Conservation (phyloP, 2,888 invertebrate species). For the Protonemura montana region DNA sequence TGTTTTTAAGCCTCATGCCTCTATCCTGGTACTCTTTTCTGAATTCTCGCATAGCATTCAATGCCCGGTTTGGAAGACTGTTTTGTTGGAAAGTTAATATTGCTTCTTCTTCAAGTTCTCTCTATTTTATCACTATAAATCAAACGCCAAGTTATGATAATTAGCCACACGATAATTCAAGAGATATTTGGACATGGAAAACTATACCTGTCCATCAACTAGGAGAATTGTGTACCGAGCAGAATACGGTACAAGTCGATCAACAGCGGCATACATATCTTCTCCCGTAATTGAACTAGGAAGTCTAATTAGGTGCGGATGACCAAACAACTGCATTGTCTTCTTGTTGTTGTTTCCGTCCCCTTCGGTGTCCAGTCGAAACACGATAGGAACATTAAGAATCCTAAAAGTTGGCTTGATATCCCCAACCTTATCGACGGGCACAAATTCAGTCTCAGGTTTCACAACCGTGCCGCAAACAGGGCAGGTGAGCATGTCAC, state of each 20-base stretch:
- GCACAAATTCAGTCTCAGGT: constrained; percentile 59
- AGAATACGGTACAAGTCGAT: constrained; percentile 60
- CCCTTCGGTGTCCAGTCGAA: constrained; percentile 61
- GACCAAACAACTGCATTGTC: constrained; percentile 61
- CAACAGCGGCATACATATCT: constrained; percentile 61
- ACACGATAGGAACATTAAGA: constrained; percentile 64
- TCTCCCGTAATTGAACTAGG: constrained; percentile 63
- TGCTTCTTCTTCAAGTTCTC: no score
- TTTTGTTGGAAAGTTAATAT: no score
- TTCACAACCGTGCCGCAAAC: constrained; percentile 60
- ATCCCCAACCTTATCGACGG: constrained; percentile 55
- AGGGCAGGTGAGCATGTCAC: constrained; percentile 58
- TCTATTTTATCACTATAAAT: no score
- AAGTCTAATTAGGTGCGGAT: constrained; percentile 65
- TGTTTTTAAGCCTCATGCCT: no score
- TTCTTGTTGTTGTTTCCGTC: constrained; percentile 61
- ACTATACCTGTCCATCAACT: constrained; percentile 68
- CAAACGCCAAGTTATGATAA: no score
- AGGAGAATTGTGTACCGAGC: constrained; percentile 62
- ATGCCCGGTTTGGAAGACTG: no score
- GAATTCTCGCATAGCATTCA: no score
- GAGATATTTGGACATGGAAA: not conserved
- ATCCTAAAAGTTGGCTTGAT: constrained; percentile 55
- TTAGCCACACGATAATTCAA: no score
- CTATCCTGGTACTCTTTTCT: no score